A percentile compares a stretch with the other conserved stretches of the same genome.
Conservation (phyloP, 2,888 invertebrate genomes). For the Sacculina carcini region DNA sequence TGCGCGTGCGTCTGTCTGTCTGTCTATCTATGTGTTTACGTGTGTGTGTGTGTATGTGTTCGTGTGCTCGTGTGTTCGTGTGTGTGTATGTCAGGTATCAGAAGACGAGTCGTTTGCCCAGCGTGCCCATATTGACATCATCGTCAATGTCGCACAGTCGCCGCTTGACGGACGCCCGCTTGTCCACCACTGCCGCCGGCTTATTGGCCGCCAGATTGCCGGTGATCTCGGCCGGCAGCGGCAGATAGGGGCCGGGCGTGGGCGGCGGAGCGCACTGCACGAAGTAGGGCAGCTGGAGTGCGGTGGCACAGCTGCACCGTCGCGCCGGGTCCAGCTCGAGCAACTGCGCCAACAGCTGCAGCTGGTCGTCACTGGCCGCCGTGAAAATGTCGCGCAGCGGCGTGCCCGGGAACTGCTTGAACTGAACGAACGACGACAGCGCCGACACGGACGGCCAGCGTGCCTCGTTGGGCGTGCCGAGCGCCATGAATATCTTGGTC, state of each 20-base stretch:
- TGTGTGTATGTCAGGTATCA: too few species aligned
- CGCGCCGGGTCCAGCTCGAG: conserved; percentile 55
- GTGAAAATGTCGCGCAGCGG: conserved; percentile 78
- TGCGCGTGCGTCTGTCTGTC: too few species aligned
- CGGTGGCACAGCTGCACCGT: conserved; percentile 53
- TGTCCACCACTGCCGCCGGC: conserved; percentile 7
- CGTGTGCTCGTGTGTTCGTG: too few species aligned
- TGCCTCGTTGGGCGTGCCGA: conserved; percentile 77
- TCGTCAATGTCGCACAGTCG: conserved; percentile 12
- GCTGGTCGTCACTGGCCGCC: conserved; percentile 71
- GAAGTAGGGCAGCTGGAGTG: conserved; percentile 69
- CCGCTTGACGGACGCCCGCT: conserved; percentile 11
- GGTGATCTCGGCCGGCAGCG: conserved; percentile 37
- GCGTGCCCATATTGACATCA: conserved; percentile 8
- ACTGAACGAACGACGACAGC: conserved; percentile 72
- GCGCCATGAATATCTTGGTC: conserved; percentile 65
- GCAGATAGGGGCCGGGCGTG: conserved; percentile 52
- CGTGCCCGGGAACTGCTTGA: conserved; percentile 57
- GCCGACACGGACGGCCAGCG: conserved; percentile 45
- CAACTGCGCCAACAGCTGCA: conserved; percentile 48
- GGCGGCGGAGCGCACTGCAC: conserved; percentile 55
- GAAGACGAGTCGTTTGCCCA: not conserved
- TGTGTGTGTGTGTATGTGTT: too few species aligned
- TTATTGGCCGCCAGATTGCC: not conserved
- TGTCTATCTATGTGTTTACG: too few species aligned